Percentiles rank a stretch among this genome's conserved stretches.
Evolutionary conservation across 2,797 vertebrate genomes (phyloP).

Genomic region (Leontocebus nigricollis): DNA sequence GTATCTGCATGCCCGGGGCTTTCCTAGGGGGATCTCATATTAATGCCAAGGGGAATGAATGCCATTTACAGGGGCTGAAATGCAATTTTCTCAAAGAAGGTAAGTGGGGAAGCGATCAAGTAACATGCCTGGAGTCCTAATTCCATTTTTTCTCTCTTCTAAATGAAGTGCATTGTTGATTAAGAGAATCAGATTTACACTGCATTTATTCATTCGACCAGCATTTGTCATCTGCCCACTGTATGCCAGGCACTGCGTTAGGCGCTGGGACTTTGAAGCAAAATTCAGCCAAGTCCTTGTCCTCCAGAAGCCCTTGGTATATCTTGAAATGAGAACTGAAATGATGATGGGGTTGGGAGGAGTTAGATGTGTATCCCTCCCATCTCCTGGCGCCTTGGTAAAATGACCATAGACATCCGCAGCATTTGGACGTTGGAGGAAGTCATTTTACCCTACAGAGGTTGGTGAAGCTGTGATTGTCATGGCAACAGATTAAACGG

Average conservation of each 20-base stretch:
- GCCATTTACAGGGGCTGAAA: background rate
- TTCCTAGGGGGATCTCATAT: background rate
- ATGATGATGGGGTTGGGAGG: background rate
- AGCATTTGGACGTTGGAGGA: background rate
- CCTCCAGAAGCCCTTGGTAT: background rate
- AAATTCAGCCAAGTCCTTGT: background rate
- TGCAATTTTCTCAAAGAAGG: background rate
- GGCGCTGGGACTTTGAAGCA: background rate
- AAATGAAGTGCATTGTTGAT: background rate
- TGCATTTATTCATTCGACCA: background rate
- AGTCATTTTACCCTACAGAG: constrained; percentile 8
- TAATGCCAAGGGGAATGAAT: background rate
- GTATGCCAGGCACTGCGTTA: background rate
- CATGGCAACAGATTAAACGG: constrained; percentile 59
- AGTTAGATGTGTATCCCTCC: background rate
- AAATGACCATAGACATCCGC: background rate
- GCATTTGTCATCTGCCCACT: background rate
- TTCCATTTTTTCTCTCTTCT: background rate
- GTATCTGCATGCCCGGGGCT: background rate
- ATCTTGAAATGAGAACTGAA: background rate
- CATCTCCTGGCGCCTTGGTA: background rate
- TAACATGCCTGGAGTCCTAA: background rate
- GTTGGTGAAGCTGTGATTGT: background rate
- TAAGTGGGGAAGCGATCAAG: background rate
- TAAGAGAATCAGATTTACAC: background rate